Base-by-base conservation (phyloP, 1,140 invertebrate genomes). In the Saccostrea glomerata region DNA sequence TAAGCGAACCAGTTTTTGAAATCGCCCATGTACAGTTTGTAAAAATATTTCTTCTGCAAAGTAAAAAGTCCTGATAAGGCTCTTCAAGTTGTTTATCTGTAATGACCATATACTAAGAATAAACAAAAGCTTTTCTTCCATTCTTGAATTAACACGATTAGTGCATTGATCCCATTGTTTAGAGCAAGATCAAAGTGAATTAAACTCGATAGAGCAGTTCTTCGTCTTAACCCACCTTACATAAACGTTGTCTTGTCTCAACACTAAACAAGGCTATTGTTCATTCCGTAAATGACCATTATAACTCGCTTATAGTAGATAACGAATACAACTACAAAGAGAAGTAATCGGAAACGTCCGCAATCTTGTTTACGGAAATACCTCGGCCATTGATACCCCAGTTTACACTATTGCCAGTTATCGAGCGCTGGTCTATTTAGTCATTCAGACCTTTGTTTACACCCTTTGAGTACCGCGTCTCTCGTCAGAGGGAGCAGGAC, bases 321-420 rank as follows among this genome's bases (percentile, higher is more conserved):
- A 84, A 84, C 40, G 54, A 23, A n/a, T 17, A 23, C 0, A 47
- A 84, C 82, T 84, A 84, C 82, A 84, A 84, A 84, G 82, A 36
- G 82, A 20, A 12, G 23, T 84, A 56, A 56, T 56, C 40, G 54
- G 82, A 56, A 84, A 84, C 17, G 54, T 55, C 82, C 23, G 40
- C 40, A 54, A 55, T 55, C 40, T 84, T 84, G 82, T 84, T 84
- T 84, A 84, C 82, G 54, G 82, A 84, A 54, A 55, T 54, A 84
- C 40, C 40, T 11, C 40, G 12, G 40, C 30, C 82, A 84, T 84
- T 84, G 82, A 84, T 84, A 84, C 82, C 82, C 54, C 13, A 84
- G 54, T 84, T 84, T 84, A 84, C 82, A 84, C 11, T 84, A 84
- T 84, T 84, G 20, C n/a, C n/a, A 20, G 40, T 84, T 84, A 84